Percentiles rank a stretch among this genome's conserved stretches.
phyloP scores from a whole-genome alignment of 2,113 vertebrate species.

The Butastur rufipennis region DNA sequence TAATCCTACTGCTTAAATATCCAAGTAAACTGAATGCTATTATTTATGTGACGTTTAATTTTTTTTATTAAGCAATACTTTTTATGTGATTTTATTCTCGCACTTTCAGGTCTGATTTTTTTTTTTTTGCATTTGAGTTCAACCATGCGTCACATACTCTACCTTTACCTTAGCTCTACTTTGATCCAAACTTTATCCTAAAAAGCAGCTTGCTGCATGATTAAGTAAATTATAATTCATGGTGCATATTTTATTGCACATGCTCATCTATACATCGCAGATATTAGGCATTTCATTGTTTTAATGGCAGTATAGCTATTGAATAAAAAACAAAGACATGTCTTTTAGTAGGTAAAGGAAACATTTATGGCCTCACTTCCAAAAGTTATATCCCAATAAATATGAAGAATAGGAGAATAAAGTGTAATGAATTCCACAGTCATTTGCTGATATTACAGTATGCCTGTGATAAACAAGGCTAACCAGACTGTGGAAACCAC shows the following conservation, averaged over 20 bases:
- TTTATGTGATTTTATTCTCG: background rate
- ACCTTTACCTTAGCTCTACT: background rate
- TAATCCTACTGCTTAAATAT: background rate
- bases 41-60: background rate
- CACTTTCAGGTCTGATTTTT: background rate
- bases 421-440: slow-evolving; percentile 5
- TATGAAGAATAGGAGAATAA: slow-evolving; percentile 40
- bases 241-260: background rate
- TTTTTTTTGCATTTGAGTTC: background rate
- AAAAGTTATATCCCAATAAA: slow-evolving; percentile 58
- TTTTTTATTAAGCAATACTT: background rate
- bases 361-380: slow-evolving; percentile 38
- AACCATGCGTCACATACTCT: background rate
- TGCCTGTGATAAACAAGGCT: slow-evolving; percentile 13
- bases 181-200: background rate
- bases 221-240: slow-evolving; percentile 24
- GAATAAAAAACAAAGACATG: slow-evolving; percentile 16
- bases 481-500: background rate
- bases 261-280: background rate
- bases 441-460: slow-evolving; percentile 11
- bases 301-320: background rate
- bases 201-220: background rate
- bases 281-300: slow-evolving; percentile 21
- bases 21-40: background rate
- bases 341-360: slow-evolving; percentile 28